Conservation (phyloP, 2,888 invertebrate genomes). For the Machimus rusticus region DNA sequence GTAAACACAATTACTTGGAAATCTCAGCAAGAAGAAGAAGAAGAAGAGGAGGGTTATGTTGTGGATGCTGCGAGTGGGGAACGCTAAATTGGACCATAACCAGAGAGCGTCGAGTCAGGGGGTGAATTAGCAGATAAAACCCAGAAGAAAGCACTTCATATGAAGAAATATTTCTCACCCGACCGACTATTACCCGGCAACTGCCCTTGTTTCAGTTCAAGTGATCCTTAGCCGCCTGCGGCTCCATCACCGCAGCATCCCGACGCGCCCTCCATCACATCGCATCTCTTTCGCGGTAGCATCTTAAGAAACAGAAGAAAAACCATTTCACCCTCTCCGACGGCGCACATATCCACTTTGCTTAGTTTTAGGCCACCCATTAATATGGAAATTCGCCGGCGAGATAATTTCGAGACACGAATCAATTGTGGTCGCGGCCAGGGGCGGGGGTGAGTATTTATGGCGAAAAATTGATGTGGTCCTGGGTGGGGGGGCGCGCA, state of each 20-base stretch:
- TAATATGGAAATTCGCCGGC: conserved; percentile 45
- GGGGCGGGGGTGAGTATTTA: not conserved
- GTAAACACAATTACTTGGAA: conserved; percentile 29
- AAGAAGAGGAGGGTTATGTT: not conserved
- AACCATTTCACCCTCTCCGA: conserved; percentile 17
- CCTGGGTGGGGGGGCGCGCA: not conserved
- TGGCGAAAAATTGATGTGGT: conserved; percentile 17
- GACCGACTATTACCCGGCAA: conserved; percentile 19
- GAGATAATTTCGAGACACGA: conserved; percentile 42
- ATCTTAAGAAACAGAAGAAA: conserved; percentile 15
- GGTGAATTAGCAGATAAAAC: conserved; percentile 45
- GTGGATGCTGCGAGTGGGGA: not conserved
- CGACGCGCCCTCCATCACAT: not conserved
- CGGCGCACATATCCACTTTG: conserved; percentile 17
- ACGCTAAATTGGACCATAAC: conserved; percentile 31
- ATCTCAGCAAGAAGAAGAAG: not conserved
- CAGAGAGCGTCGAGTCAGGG: not conserved
- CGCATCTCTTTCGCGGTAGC: not conserved
- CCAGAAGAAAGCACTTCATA: conserved; percentile 46
- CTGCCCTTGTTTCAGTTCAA: conserved; percentile 37
- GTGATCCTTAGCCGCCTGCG: conserved; percentile 1
- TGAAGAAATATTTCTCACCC: conserved; percentile 42
- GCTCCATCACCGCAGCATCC: not conserved
- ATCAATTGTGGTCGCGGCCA: conserved; percentile 30
- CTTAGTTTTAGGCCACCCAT: conserved; percentile 41